Evolutionary conservation across 2,797 vertebrate genomes (phyloP), one percentile per base, ranked within the genome.

Genomic region (Anabacerthia variegaticeps): DNA sequence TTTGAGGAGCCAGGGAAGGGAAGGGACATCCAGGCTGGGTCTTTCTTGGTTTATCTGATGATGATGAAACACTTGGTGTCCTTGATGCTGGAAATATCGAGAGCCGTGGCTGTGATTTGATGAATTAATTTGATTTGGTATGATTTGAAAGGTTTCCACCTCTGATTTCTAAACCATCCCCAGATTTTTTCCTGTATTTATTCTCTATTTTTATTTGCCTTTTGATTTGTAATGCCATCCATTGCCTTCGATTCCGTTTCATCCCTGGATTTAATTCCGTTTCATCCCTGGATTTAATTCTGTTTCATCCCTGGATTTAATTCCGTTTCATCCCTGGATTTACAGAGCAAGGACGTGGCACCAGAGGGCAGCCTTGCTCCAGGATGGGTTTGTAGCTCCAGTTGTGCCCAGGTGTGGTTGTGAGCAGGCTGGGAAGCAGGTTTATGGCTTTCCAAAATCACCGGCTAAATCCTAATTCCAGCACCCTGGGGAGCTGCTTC

Each of bases 291-390:
- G 49, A 16, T 16, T 49, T 49, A 3, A 8, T 43, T 6, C 1
- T 17, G 8, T 28, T 4, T 17, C n/a, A 1, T 0, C 6, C n/a
- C 32, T 23, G 32, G n/a, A 30, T 56, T 56, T 34, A 34, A 6
- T 34, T 41, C 17, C 21, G 0, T 39, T 46, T 12, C 39, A 3
- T 0, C 2, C 24, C 37, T 46, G 3, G 30, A 6, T 37, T 28
- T 48, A 18, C 82, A 54, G 78, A 69, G 62, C 39, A 2, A 8
- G 39, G 16, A 12, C 3, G 17, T 4, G 61, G 27, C 96, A 54
- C 73, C 82, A 96, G 96, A 87, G 91, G 92, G 93, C 91, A 85
- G 19, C 80, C 73, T 62, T 39, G 81, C 65, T 41, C 24, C 82
- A 36, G 66, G 26, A 6, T 75, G 78, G 14, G 1, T 54, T 69